These are phyloP conservation scores for Argyresthia goedartella DNA, from an alignment of 2,888 invertebrate genomes.

Conservation along the genomic window DNA sequence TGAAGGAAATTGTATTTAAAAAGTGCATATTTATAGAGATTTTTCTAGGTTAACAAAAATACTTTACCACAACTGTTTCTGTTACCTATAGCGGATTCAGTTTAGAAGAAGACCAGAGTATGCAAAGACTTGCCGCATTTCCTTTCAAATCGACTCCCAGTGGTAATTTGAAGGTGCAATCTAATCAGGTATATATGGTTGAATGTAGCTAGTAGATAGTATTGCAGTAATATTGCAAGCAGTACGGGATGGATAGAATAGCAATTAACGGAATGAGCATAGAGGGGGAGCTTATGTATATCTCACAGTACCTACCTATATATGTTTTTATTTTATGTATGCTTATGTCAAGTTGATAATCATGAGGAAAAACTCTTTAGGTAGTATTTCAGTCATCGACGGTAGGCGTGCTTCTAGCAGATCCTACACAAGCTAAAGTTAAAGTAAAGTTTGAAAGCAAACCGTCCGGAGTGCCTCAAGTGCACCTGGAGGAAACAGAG, in stretches of 20 bases:
- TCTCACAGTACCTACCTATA: too few relatives aligned
- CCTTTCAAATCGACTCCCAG: constrained; percentile 78
- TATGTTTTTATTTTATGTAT: too few relatives aligned
- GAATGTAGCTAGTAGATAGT: background rate
- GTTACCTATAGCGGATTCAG: background rate
- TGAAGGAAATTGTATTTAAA: too few relatives aligned
- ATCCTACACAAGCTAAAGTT: constrained; percentile 75
- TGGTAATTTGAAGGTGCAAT: constrained; percentile 77
- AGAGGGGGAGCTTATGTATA: too few relatives aligned
- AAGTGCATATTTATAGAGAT: background rate
- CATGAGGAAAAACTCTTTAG: constrained; percentile 30
- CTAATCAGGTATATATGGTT: constrained; percentile 69
- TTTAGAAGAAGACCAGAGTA: background rate
- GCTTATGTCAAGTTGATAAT: too few relatives aligned
- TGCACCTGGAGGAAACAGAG: constrained; percentile 7
- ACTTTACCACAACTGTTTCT: background rate
- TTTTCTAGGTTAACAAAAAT: background rate
- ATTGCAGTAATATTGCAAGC: too few relatives aligned
- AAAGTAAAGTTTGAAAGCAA: constrained; percentile 67
- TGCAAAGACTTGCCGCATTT: constrained; percentile 43
- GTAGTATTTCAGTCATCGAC: constrained; percentile 78
- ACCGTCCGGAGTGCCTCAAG: constrained; percentile 32
- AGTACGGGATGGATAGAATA: too few relatives aligned
- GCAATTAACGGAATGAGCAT: too few relatives aligned
- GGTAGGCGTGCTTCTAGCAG: constrained; percentile 76